Evolutionary conservation across 2,113 vertebrate genomes (phyloP), one percentile per base, ranked within the genome.

Genomic region (Tupaia tana): DNA sequence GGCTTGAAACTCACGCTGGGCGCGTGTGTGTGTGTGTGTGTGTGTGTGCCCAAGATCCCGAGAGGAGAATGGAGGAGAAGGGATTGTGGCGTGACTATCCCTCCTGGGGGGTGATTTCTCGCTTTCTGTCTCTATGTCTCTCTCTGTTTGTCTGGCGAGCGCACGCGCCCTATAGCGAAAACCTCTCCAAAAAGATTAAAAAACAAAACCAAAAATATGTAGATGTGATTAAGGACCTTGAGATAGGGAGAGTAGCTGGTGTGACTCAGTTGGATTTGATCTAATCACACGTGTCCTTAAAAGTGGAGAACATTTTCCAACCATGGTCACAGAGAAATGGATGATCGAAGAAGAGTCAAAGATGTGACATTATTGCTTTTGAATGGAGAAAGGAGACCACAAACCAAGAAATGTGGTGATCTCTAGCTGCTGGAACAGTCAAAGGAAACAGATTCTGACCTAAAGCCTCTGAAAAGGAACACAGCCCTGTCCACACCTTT

Each of bases 341-440:
- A n/a, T n/a, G 34, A 27, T 29, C 67, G 59, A 97, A 86, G 59
- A 97, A 86, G 34, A 75, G 52, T 78, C 77, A 79, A 81, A 79
- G 77, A 83, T 43, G 18, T 63, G 18, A 73, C 31, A 29, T n/a
- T 73, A 54, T 34, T 61, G 54, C 16, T 70, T 74, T 86, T 79
- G 29, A 59, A 86, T 66, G 27, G 73, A 93, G 81, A 89, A 92
- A 88, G 25, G 67, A 18, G n/a, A 59, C 56, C 78, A 92, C 27
- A 90, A 92, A 71, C 19, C 80, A 94, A 86, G 63, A 27, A 87
- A 87, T 75, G 67, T 13, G 19, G 66, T 71, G n/a, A 59, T 90
- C 69, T 85, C 67, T 34, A 82, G 29, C 87, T 94, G 52, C 43
- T 66, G 20, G 10, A 93, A 94, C 77, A 74, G 66, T 22, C 14